Base-by-base conservation (phyloP, 2,113 vertebrate genomes). In the Protobothrops flavoviridis region DNA sequence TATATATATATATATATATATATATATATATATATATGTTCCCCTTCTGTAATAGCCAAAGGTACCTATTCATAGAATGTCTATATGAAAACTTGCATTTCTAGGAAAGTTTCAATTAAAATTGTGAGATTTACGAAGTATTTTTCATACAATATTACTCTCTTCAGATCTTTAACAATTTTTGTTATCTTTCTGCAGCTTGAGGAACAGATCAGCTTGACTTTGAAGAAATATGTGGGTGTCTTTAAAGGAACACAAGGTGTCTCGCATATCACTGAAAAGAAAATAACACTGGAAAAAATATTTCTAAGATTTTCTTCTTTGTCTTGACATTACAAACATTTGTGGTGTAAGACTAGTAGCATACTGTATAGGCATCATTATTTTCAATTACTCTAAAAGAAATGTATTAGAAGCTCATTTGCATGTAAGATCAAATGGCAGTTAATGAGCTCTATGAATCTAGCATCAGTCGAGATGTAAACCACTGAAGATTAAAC, bases 401-500 rank as follows among this genome's bases (percentile, higher is more conserved):
- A 21, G 29, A 87, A 43, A 21, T 64, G 69, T n/a, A 91, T 48
- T 48, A 88, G 53, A 29, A 23, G 17, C 61, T 52, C 2, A 57
- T 91, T 89, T 94, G 81, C 93, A n/a, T 74, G 91, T 89, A 11
- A 93, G 55, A 1, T 48, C 0, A 33, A 8, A 2, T 45, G 24
- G 94, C 91, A 94, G 0, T 1, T 85, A 52, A 0, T 64, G 90
- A 92, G 50, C 87, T 57, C 45, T 93, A 0, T 55, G 29, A 43
- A 48, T 12, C 10, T 33, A 0, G 88, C 81, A 85, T 13, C 7
- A 13, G 74, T 81, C 17, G 33, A 81, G 74, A 81, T 81, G 74
- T 81, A 95, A 93, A 87, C 17, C 1, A 45, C 74, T 26, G 74
- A 92, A 85, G 57, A 93, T 93, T 81, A 92, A 56, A 91, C 52